A percentile compares a stretch with the other conserved stretches of the same genome.
Evolutionary conservation across 2,888 invertebrate species (phyloP).

Genomic region (Lissonota sp.): DNA sequence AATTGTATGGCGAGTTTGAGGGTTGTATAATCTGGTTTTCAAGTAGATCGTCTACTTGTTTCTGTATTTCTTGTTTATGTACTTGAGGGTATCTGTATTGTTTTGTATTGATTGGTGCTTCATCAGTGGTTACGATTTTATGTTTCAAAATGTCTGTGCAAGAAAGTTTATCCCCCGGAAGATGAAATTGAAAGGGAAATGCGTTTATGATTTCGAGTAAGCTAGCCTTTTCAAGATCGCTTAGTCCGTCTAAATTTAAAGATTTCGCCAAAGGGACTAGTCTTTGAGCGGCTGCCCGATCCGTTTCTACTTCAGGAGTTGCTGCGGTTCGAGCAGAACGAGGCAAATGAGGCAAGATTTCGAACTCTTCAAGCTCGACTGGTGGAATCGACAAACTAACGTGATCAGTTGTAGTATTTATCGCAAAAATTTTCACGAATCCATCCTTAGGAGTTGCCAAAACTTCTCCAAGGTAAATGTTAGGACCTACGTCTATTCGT

Average conservation of each 20-base stretch:
- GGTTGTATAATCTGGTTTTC: slow-evolving; percentile 21
- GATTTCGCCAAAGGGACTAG: not conserved
- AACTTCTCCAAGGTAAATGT: slow-evolving; percentile 8
- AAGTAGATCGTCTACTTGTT: slow-evolving; percentile 31
- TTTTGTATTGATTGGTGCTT: slow-evolving; percentile 17
- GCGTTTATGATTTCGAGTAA: not conserved
- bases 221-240: not conserved
- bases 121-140: slow-evolving; percentile 33
- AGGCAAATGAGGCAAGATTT: not conserved
- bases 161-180: slow-evolving; percentile 14
- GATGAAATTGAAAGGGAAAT: slow-evolving; percentile 7
- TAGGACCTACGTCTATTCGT: slow-evolving; percentile 7
- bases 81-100: slow-evolving; percentile 29
- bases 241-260: not conserved
- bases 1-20: slow-evolving; percentile 25
- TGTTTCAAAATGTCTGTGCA: not conserved
- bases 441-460: not conserved
- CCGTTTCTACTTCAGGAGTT: not conserved
- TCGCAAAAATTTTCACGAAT: not conserved
- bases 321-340: slow-evolving; percentile 11
- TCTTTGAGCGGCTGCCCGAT: not conserved
- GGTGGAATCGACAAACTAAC: not conserved
- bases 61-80: slow-evolving; percentile 20
- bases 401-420: not conserved
- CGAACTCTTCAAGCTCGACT: too few relatives aligned